Base-by-base conservation (phyloP, 2,888 invertebrate genomes). In the Ophraella communa region DNA sequence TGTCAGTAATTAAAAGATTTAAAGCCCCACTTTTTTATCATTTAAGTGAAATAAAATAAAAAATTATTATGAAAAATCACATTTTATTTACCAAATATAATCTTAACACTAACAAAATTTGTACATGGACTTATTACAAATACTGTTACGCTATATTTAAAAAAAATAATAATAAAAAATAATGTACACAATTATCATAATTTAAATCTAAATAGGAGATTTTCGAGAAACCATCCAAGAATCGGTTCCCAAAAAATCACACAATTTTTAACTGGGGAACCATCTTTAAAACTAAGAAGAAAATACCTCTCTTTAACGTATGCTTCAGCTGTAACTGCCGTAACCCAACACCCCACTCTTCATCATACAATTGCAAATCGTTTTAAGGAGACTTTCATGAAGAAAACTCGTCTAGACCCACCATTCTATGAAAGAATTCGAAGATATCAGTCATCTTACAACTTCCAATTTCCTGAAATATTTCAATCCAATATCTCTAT, bases 101-200 rank as follows among this genome's bases (percentile, higher is more conserved):
- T 67, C 72, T 72, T 74, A 74, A 71, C 64, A 64, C 74, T 76
- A 76, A 74, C 73, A 73, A 72, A 74, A 71, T 78, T 78, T 78
- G 78, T 78, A 78, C 78, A 78, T 74, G 70, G 68, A 72, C 73
- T 76, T 74, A 71, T 70, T 70, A 70, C 67, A 65, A 60, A 69
- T 70, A 70, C 67, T 68, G 65, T 62, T 69, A 73, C 61, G 69
- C 54, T 71, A 70, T 69, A 63, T 56, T 71, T n/a, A n/a, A 68
- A 65, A 73, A 71, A 70, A 66, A 68, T 65, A 68, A 62, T 68
- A 67, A 67, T n/a, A 30, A 57, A 71, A 71, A 62, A 64, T 68
- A 70, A 65, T 70, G 42, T 73, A 73, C 69, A 73, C 68, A 65
- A 60, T 59, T 20, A 33, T 70, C 67, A 69, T n/a, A 70, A 73